phyloP scores from a whole-genome alignment of 2,113 vertebrate genomes.

The Pteronura brasiliensis region DNA sequence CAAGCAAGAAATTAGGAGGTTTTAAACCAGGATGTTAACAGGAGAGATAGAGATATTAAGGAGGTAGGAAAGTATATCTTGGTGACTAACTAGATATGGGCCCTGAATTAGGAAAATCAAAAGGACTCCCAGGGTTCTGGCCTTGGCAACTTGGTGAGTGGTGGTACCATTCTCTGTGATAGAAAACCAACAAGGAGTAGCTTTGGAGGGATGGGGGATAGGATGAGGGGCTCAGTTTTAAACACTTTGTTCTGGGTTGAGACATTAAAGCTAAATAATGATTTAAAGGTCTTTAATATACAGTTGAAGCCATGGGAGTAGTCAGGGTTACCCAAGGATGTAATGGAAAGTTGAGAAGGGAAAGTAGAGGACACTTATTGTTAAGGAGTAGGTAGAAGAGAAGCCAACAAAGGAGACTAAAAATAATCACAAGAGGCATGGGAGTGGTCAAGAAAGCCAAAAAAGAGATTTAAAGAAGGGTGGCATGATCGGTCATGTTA shows the following conservation, averaged over 20 bases:
- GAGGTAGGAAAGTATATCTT: neutral
- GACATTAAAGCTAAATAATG: neutral
- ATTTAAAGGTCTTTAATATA: neutral
- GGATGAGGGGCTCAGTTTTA: neutral
- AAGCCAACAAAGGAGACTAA: neutral
- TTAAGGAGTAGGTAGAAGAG: neutral
- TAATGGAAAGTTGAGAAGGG: neutral
- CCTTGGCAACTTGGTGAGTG: neutral
- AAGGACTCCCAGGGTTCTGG: neutral
- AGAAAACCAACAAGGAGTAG: neutral
- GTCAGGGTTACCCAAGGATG: neutral
- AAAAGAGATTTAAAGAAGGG: neutral
- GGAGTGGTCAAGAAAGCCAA: neutral
- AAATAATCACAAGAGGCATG: neutral
- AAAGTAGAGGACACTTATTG: neutral
- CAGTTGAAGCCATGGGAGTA: neutral
- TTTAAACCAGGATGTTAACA: neutral
- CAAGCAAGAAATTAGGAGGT: neutral
- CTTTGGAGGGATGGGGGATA: neutral
- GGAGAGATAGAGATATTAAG: neutral
- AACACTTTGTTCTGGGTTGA: neutral
- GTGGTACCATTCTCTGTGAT: neutral
- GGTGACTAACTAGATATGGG: neutral
- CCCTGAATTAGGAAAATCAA: neutral
- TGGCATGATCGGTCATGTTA: neutral